These are phyloP conservation scores for Notiomystis cincta DNA, from an alignment of 2,113 vertebrate genomes.

Conservation along the genomic window DNA sequence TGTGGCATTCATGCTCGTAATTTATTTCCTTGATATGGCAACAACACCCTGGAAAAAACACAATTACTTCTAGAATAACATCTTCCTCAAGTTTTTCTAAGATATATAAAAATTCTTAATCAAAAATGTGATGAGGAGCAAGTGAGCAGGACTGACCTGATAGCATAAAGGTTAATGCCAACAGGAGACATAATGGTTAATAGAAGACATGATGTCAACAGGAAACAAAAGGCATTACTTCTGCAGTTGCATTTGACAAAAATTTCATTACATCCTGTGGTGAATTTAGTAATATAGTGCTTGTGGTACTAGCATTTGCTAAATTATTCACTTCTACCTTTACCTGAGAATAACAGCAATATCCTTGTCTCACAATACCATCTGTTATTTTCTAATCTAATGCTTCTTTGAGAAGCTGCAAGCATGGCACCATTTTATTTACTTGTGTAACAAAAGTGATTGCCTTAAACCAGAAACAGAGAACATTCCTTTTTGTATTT, in stretches of 20 bases:
- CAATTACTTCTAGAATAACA: background rate
- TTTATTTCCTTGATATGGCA: background rate
- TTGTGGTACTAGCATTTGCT: constrained; percentile 64
- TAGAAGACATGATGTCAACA: background rate
- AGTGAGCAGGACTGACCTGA: constrained; percentile 15
- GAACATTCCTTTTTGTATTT: background rate
- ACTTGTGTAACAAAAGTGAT: background rate
- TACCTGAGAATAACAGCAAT: constrained; percentile 66
- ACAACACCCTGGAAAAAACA: background rate
- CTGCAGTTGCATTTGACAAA: constrained; percentile 28
- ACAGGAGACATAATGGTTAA: background rate
- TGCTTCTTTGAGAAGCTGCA: constrained; percentile 45
- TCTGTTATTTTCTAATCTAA: constrained; percentile 70
- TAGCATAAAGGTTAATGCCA: constrained; percentile 14
- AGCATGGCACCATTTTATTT: background rate
- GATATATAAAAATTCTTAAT: background rate
- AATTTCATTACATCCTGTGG: constrained; percentile 59
- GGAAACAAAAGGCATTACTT: constrained; percentile 41
- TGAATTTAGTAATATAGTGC: constrained; percentile 33
- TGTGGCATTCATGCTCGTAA: background rate
- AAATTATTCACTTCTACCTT: constrained; percentile 70
- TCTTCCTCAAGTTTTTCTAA: background rate
- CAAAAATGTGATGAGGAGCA: constrained; percentile 34
- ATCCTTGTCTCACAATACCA: constrained; percentile 42
- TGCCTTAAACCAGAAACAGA: constrained; percentile 8